These are phyloP conservation scores for Orthonychiurus folsomi DNA, from an alignment of 2,888 invertebrate genomes.

Conservation along the genomic window DNA sequence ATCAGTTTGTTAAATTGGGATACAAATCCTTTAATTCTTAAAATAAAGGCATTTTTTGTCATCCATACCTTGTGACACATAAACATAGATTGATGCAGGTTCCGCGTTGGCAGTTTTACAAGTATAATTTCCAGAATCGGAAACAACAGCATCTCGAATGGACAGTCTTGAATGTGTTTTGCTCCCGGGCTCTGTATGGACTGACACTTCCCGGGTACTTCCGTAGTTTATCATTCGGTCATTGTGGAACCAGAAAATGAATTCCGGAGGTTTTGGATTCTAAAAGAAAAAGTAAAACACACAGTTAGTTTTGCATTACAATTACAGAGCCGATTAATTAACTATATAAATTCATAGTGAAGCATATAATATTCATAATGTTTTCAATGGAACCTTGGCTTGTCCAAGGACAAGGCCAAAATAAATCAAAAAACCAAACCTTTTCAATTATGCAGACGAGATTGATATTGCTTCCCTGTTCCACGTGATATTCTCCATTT, in stretches of 20 bases:
- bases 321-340: too few relatives aligned
- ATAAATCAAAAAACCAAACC: too few relatives aligned
- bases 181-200: constrained; percentile 73
- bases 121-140: constrained; percentile 84
- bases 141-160: constrained; percentile 70
- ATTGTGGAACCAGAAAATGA: constrained; percentile 93
- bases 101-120: constrained; percentile 83
- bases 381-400: too few relatives aligned
- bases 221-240: constrained; percentile 87
- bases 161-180: constrained; percentile 76
- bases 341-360: too few relatives aligned
- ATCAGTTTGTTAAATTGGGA: too few relatives aligned
- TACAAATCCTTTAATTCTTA: too few relatives aligned
- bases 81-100: constrained; percentile 79
- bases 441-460: constrained; percentile 46
- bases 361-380: too few relatives aligned
- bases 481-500: constrained; percentile 46
- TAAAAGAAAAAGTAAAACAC: constrained; percentile 46
- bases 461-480: constrained; percentile 45
- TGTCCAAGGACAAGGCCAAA: too few relatives aligned
- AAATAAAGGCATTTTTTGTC: too few relatives aligned
- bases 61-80: constrained; percentile 79
- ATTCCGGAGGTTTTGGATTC: constrained; percentile 87
- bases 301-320: too few relatives aligned
- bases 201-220: constrained; percentile 43